Percentiles rank a stretch among this genome's conserved stretches.
Evolutionary conservation across 2,888 invertebrate species (phyloP).

Genomic region (Drosophila hamatofila): DNA sequence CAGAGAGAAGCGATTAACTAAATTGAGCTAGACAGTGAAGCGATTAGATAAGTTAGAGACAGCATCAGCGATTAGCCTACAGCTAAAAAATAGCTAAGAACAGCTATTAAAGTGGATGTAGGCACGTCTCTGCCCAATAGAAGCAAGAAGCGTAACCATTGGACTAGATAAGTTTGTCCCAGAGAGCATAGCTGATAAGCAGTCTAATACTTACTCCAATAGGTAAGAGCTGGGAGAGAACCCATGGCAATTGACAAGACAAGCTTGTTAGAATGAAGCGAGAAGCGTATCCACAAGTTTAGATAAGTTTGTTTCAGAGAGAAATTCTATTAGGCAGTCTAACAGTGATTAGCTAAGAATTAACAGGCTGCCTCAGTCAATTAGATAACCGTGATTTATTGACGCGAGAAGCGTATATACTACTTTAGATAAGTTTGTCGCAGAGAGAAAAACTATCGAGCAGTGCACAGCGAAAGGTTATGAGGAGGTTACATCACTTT

Average conservation of each 20-base stretch:
- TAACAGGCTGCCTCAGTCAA: no score
- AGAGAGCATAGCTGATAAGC: background rate
- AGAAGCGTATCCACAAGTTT: no score
- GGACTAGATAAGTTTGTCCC: background rate
- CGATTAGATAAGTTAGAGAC: background rate
- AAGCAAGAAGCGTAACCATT: background rate
- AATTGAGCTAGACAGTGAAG: background rate
- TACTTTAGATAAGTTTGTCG: background rate
- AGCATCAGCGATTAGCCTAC: no score
- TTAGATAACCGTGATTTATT: background rate
- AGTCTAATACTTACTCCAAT: no score
- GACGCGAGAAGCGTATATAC: background rate
- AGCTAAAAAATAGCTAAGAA: no score
- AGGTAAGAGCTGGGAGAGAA: background rate
- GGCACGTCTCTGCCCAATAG: background rate
- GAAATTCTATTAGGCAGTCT: no score
- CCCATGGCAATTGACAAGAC: background rate
- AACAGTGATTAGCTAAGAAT: no score
- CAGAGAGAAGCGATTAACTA: slow-evolving; percentile 13
- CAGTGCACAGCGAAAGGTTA: no score
- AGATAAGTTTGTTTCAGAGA: no score
- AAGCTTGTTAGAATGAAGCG: background rate
- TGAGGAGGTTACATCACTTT: no score
- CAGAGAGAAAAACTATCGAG: no score
- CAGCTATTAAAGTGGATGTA: no score